These are phyloP conservation scores for Cotesia typhae DNA, from an alignment of 1,140 invertebrate genomes.

Conservation along the genomic window DNA sequence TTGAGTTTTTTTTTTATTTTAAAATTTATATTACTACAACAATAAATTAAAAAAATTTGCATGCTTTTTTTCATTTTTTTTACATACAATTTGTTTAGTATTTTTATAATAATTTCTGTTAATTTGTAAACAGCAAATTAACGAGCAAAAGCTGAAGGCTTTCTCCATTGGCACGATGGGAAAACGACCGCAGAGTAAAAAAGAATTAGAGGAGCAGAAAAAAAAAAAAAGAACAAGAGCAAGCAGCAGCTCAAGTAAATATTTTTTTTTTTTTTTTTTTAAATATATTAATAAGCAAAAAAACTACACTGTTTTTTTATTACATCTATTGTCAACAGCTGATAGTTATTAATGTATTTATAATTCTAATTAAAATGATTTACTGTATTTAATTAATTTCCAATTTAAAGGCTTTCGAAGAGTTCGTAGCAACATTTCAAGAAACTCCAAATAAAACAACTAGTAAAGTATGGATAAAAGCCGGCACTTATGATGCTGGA, in stretches of 20 bases:
- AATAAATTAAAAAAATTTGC: too few species aligned
- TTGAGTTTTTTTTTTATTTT: too few species aligned
- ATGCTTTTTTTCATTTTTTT: too few species aligned
- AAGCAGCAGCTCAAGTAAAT: slow-evolving; percentile 79
- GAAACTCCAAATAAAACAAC: slow-evolving; percentile 80
- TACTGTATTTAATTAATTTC: slow-evolving; percentile 12
- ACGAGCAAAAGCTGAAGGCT: slow-evolving; percentile 81
- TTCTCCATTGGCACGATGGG: slow-evolving; percentile 87
- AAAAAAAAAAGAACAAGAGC: slow-evolving; percentile 90
- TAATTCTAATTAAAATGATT: background rate
- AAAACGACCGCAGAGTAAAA: slow-evolving; percentile 82
- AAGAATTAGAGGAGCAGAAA: slow-evolving; percentile 85
- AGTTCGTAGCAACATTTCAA: slow-evolving; percentile 97
- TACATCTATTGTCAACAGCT: background rate
- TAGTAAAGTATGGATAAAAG: slow-evolving; percentile 96
- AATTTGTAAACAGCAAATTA: slow-evolving; percentile 68
- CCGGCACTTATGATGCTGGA: slow-evolving; percentile 94
- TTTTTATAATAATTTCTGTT: slow-evolving; percentile 12
- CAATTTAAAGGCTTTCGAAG: slow-evolving; percentile 83
- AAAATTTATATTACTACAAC: too few species aligned
- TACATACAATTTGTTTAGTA: background rate
- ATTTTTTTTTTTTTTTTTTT: slow-evolving; percentile 23
- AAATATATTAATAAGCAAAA: slow-evolving; percentile 25
- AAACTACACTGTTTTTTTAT: background rate
- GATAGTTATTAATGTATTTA: background rate